A percentile compares a stretch with the other conserved stretches of the same genome.
These are phyloP conservation scores for Alviniconcha marisindica DNA, from an alignment of 1,140 invertebrate genomes.

Conservation along the genomic window DNA sequence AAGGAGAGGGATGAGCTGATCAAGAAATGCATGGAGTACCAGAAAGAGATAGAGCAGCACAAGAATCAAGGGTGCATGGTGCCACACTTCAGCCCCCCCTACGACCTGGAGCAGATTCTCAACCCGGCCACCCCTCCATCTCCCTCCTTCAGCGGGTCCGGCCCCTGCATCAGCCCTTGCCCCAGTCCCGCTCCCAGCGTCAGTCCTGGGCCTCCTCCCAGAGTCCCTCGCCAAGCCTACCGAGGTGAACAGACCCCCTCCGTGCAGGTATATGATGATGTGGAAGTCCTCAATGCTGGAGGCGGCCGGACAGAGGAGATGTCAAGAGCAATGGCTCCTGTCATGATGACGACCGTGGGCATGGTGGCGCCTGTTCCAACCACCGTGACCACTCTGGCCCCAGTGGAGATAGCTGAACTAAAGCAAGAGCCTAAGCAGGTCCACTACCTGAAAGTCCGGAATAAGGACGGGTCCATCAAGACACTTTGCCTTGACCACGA, in stretches of 20 bases:
- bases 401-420: not conserved
- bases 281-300: not conserved
- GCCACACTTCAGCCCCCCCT: conserved; percentile 23
- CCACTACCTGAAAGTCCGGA: not conserved
- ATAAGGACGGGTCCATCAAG: not conserved
- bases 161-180: not conserved
- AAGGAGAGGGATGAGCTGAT: conserved; percentile 23
- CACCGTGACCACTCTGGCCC: too few relatives aligned
- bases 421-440: not conserved
- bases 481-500: not conserved
- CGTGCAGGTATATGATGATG: not conserved
- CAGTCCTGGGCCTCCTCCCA: conserved; percentile 9
- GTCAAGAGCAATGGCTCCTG: not conserved
- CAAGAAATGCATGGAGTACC: conserved; percentile 19
- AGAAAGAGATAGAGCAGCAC: conserved; percentile 32
- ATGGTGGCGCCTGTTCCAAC: not conserved
- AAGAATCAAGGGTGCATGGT: conserved; percentile 13
- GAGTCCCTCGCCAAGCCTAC: not conserved
- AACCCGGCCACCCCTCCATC: not conserved
- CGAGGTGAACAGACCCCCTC: too few relatives aligned
- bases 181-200: conserved; percentile 19
- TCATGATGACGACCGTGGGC: not conserved
- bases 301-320: not conserved
- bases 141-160: not conserved
- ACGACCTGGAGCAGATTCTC: conserved; percentile 19